Base-by-base conservation (phyloP, 2,113 vertebrate genomes). In the Aleadryas rufinucha region DNA sequence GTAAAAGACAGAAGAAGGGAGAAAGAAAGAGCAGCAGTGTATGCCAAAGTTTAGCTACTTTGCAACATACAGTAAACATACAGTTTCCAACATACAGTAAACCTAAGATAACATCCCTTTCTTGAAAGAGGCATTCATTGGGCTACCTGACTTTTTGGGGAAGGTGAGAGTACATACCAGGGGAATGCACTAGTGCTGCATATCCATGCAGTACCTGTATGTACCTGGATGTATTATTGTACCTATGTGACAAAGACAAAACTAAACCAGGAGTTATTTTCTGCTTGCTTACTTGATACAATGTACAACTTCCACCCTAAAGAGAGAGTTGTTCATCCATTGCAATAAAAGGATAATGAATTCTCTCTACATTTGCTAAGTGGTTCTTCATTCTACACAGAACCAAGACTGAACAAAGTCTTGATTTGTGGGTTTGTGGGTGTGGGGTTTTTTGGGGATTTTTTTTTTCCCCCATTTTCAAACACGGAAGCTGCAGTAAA, bases 381-480 rank as follows among this genome's bases (percentile, higher is more conserved):
- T 16, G 8, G 23, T 41, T 88, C 47, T 50, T 64, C 7, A 11
- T 31, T 90, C 54, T 61, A 14, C 28, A 47, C 11, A 70, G 81
- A 72, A 72, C 8, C 39, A 89, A 87, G 22, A 75, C 5, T 31
- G 28, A 49, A 37, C 16, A 60, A 68, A 69, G 24, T 39, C 39
- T 41, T 86, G 12, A 79, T 27, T 49, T 69, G 10, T 60, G 26
- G 19, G 47, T 77, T 33, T 74, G 42, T 5, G 22, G 7, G 28
- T 28, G n/a, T 27, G 6, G 8, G 16, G 2, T 1, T 13, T 56
- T 69, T 24, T 31, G 31, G 5, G 15, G 21, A 33, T 22, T 23
- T 33, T 22, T 49, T 49, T 13, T 30, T 4, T 0, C 1, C 1
- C 2, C 6, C 31, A 6, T 17, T 41, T 64, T 64, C 47, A 61